These are phyloP conservation scores for Tragelaphus scriptus DNA, from an alignment of 2,113 vertebrate species.

Conservation along the genomic window DNA sequence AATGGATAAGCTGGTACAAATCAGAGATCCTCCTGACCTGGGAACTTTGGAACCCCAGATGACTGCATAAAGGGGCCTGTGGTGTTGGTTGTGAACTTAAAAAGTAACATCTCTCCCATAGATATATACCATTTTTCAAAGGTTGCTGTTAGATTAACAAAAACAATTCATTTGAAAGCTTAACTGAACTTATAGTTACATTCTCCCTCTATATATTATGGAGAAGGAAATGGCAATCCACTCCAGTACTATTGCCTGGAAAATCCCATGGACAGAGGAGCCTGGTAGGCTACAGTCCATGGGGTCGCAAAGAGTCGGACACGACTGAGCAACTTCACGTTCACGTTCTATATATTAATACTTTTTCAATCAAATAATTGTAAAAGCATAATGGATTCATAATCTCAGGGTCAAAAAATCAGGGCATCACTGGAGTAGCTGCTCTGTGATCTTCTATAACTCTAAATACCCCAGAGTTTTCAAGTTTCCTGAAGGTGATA, in stretches of 20 bases:
- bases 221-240: too few relatives aligned
- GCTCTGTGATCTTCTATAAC: not conserved
- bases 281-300: too few relatives aligned
- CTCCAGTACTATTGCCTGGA: too few relatives aligned
- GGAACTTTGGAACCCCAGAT: not conserved
- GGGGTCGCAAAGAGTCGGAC: too few relatives aligned
- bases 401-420: not conserved
- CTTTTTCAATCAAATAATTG: not conserved
- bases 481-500: not conserved
- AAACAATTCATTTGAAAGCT: not conserved
- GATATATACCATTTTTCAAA: not conserved
- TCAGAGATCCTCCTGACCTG: not conserved
- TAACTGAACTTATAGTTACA: not conserved
- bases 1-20: not conserved
- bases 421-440: not conserved
- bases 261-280: too few relatives aligned
- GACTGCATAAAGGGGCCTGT: not conserved
- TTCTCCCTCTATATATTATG: not conserved
- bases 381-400: not conserved
- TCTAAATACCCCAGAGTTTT: not conserved
- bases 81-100: not conserved
- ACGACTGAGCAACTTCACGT: too few relatives aligned
- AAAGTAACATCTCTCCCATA: not conserved
- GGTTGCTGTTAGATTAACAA: not conserved
- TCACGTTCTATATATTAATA: not conserved